A percentile compares a stretch with the other conserved stretches of the same genome.
Conservation (phyloP, 2,797 vertebrate genomes). For the Protonibea diacanthus region DNA sequence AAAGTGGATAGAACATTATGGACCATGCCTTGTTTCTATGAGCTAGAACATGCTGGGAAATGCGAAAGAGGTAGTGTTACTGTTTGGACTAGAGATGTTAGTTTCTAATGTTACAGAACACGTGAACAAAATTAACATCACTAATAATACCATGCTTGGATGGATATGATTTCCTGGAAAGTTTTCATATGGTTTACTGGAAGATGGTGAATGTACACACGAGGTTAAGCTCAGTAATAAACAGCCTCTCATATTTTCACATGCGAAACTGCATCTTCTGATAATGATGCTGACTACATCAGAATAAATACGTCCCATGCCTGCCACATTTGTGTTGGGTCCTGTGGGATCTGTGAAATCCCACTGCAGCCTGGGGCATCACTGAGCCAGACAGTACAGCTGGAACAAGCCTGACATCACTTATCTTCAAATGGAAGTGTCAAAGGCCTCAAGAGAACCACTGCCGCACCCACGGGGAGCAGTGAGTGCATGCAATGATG, state of each 20-base stretch:
- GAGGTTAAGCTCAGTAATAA: constrained; percentile 3
- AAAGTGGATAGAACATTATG: not conserved
- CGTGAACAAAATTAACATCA: constrained; percentile 1
- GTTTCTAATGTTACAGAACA: not conserved
- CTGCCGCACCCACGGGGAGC: constrained; percentile 6
- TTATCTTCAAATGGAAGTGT: constrained; percentile 41
- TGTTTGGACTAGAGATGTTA: not conserved
- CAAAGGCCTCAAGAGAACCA: constrained; percentile 10
- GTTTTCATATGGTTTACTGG: constrained; percentile 8
- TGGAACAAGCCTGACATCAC: constrained; percentile 35
- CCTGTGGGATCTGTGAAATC: constrained; percentile 30
- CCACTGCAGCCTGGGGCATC: constrained; percentile 10
- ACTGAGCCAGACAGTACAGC: constrained; percentile 28
- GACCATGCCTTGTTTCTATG: not conserved
- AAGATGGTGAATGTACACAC: not conserved
- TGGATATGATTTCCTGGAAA: not conserved
- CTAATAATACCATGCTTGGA: not conserved
- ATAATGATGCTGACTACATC: constrained; percentile 18
- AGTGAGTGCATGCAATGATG: not conserved
- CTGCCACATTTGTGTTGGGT: constrained; percentile 5
- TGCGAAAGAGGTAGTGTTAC: not conserved
- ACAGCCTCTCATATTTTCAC: constrained; percentile 10
- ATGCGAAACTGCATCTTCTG: constrained; percentile 12
- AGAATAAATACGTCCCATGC: constrained; percentile 6
- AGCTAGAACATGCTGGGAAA: not conserved